Evolutionary conservation across 2,888 invertebrate species (phyloP).

Genomic region (Ellobium chinense): DNA sequence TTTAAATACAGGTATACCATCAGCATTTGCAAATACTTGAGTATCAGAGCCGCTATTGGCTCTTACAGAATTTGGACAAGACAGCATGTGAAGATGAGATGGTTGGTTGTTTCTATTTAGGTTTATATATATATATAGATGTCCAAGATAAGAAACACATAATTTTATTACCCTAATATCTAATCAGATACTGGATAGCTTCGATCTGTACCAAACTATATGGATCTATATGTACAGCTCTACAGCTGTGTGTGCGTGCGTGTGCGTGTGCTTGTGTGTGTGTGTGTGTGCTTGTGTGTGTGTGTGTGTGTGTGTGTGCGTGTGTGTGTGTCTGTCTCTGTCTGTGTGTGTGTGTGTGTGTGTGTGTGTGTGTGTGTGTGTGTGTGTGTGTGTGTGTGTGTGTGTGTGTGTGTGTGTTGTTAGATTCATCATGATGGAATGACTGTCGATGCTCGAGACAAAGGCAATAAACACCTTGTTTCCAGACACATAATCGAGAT

Average conservation of each 20-base stretch:
- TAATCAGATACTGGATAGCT: too few relatives aligned
- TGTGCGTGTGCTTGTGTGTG: neutral
- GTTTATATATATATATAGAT: neutral
- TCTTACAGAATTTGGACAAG: too few relatives aligned
- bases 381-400: conserved; percentile 9
- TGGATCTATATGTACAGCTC: neutral
- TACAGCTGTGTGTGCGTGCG: neutral
- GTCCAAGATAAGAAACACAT: too few relatives aligned
- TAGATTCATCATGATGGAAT: too few relatives aligned
- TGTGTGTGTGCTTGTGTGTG: neutral
- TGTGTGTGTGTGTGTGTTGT: neutral
- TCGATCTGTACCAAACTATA: neutral
- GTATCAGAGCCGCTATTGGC: too few relatives aligned
- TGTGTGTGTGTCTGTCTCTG: neutral
- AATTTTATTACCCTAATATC: too few relatives aligned
- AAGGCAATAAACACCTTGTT: too few relatives aligned
- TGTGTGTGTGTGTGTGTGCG: neutral
- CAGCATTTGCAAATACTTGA: too few relatives aligned
- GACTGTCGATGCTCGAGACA: too few relatives aligned
- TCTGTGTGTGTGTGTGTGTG: conserved; percentile 1
- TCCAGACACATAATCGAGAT: too few relatives aligned
- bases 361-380: neutral
- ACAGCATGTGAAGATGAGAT: too few relatives aligned
- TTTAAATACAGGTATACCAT: too few relatives aligned
- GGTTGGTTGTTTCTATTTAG: neutral